These are phyloP conservation scores for Smithornis capensis DNA, from an alignment of 2,113 vertebrate species.

Conservation along the genomic window DNA sequence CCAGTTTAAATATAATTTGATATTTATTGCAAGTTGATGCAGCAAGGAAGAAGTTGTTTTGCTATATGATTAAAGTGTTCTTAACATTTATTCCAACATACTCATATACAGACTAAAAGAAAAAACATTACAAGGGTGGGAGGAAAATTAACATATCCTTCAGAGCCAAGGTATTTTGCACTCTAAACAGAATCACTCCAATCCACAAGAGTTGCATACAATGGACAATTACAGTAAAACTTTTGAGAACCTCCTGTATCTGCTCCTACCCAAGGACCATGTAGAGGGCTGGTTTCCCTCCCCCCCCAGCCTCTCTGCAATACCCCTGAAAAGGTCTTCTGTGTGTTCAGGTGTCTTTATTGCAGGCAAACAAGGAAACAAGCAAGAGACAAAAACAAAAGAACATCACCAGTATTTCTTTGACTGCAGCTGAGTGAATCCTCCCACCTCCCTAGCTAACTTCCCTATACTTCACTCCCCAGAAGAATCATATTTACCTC, in stretches of 20 bases:
- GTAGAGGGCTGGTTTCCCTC: not conserved
- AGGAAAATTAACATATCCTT: not conserved
- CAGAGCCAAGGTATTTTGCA: not conserved
- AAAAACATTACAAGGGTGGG: not conserved
- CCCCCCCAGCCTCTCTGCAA: not conserved
- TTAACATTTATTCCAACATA: not conserved
- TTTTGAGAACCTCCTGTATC: not conserved
- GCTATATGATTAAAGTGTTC: not conserved
- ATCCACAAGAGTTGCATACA: not conserved
- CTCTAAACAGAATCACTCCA: not conserved
- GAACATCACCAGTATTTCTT: not conserved
- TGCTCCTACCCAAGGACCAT: not conserved
- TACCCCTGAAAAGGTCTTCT: not conserved
- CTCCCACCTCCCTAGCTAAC: not conserved
- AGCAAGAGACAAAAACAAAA: not conserved
- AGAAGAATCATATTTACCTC: not conserved
- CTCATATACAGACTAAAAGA: not conserved
- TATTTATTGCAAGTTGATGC: not conserved
- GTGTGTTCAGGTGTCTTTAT: not conserved
- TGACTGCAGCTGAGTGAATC: not conserved
- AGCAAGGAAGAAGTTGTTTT: not conserved
- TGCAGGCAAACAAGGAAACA: not conserved
- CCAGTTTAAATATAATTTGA: not conserved
- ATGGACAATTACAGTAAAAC: not conserved
- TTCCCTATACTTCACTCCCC: not conserved